phyloP scores from a whole-genome alignment of 30 jellyfish, hydroid and myxozoan species.

The Cassiopea xamachana region DNA sequence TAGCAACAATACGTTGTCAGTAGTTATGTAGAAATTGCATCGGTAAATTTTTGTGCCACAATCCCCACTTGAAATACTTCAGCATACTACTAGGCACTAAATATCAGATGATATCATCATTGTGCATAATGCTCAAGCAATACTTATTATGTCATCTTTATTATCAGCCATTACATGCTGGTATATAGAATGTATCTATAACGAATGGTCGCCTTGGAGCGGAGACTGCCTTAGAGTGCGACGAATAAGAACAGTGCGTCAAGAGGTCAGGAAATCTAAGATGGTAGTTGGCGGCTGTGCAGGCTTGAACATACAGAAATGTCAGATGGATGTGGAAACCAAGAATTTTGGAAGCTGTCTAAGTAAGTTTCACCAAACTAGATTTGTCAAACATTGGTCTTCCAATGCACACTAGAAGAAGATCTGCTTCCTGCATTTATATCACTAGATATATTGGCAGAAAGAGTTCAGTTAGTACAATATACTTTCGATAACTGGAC shows the following conservation, averaged over 20 bases:
- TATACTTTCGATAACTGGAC: too few species aligned
- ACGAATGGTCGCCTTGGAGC: conserved; percentile 84
- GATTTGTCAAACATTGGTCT: too few species aligned
- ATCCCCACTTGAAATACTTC: too few species aligned
- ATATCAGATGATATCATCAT: too few species aligned
- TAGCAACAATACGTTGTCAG: too few species aligned
- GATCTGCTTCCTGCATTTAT: too few species aligned
- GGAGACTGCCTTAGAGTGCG: conserved; percentile 46
- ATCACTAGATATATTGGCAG: too few species aligned
- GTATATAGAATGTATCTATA: conserved; percentile 64
- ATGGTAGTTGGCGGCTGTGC: conserved; percentile 78
- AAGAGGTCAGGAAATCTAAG: conserved; percentile 60
- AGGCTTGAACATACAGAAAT: conserved; percentile 42
- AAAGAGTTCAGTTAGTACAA: too few species aligned
- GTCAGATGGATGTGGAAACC: conserved; percentile 42
- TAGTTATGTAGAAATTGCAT: too few species aligned
- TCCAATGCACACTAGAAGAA: too few species aligned
- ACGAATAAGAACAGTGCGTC: conserved; percentile 70
- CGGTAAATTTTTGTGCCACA: too few species aligned
- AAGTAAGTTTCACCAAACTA: conserved; percentile 18
- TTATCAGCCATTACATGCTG: conserved; percentile 62
- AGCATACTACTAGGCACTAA: too few species aligned
- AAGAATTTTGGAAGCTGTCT: conserved; percentile 54
- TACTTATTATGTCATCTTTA: not conserved
- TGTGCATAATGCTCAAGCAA: not conserved